A percentile compares a stretch with the other conserved stretches of the same genome.
These are phyloP conservation scores for Rhincodon typus DNA, from an alignment of 2,797 vertebrate genomes.

Conservation along the genomic window DNA sequence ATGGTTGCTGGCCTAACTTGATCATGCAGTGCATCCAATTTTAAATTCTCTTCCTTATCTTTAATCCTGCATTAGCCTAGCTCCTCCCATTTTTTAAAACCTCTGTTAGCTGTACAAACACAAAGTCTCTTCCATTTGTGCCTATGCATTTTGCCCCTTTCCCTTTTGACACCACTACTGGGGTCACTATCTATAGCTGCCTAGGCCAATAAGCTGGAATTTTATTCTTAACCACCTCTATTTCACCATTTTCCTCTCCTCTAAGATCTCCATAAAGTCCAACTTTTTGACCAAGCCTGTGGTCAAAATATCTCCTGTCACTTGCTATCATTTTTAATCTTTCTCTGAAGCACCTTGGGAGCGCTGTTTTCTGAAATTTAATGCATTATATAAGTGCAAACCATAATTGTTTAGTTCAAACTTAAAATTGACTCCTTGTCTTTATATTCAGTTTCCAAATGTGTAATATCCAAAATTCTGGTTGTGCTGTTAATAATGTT, in stretches of 20 bases:
- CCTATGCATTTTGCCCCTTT: neutral
- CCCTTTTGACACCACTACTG: neutral
- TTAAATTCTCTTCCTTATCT: neutral
- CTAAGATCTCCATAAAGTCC: neutral
- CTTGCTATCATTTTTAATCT: neutral
- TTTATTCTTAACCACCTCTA: neutral
- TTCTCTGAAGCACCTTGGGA: neutral
- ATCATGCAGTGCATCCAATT: neutral
- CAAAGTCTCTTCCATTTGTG: neutral
- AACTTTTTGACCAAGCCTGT: neutral
- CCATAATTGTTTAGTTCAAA: neutral
- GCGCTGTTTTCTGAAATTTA: neutral
- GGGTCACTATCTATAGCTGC: neutral
- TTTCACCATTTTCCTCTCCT: neutral
- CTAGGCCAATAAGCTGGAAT: neutral
- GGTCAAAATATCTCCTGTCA: neutral
- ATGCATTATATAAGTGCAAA: neutral
- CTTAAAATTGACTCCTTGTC: neutral
- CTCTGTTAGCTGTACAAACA: neutral
- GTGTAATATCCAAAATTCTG: neutral
- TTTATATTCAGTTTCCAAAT: neutral
- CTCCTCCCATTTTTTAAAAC: neutral
- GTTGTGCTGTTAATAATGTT: neutral
- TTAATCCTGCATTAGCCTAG: neutral
- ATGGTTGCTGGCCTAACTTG: neutral